Conservation (phyloP, 2,113 vertebrate genomes). For the Alectura lathami region DNA sequence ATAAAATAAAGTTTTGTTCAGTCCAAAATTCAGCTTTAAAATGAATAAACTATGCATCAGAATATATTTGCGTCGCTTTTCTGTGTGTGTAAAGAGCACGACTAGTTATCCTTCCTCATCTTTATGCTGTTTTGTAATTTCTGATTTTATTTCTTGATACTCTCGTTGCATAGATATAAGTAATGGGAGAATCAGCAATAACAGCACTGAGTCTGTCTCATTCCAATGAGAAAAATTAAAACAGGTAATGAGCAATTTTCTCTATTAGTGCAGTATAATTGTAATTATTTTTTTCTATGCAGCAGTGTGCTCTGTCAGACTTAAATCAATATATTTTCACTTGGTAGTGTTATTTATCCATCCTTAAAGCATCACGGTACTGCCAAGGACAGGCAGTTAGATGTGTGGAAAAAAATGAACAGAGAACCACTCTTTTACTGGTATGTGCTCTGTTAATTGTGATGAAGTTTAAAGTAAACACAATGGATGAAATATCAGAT, state of each 20-base stretch:
- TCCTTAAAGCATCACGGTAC: background rate
- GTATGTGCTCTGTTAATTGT: slow-evolving; percentile 59
- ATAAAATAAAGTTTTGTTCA: background rate
- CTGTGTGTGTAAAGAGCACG: background rate
- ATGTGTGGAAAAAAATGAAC: background rate
- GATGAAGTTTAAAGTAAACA: slow-evolving; percentile 68
- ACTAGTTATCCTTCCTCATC: background rate
- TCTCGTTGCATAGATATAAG: background rate
- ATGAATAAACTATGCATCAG: background rate
- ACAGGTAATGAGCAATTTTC: background rate
- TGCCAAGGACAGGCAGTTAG: background rate
- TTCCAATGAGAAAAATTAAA: background rate
- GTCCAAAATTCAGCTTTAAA: background rate
- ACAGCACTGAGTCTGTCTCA: background rate
- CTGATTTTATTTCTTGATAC: background rate
- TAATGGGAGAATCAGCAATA: background rate
- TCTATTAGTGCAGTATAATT: background rate
- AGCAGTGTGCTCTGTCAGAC: background rate
- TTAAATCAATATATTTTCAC: background rate
- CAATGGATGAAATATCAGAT: slow-evolving; percentile 62
- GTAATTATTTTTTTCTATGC: background rate
- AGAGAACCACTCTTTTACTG: background rate
- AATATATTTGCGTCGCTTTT: background rate
- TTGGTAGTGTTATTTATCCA: background rate
- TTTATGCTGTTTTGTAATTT: background rate